Percentiles rank a stretch among this genome's conserved stretches.
Conservation (phyloP, 1,140 invertebrate genomes). For the Drosophila navojoa region DNA sequence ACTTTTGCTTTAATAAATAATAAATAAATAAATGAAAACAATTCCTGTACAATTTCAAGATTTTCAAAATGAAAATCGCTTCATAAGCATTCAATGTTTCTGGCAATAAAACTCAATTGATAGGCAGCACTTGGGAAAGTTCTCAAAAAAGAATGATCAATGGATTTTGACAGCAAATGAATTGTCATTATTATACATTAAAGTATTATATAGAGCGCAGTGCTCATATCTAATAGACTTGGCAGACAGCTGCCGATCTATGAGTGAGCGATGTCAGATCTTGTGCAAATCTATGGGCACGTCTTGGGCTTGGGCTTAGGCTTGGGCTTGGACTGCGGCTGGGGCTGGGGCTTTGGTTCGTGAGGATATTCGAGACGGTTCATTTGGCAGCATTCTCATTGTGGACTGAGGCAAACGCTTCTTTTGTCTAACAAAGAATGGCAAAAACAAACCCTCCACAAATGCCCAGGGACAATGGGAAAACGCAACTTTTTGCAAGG, state of each 20-base stretch:
- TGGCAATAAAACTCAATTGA: too few relatives aligned
- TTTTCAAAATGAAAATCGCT: too few relatives aligned
- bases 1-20: too few relatives aligned
- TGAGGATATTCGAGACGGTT: conserved; percentile 52
- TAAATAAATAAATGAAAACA: too few relatives aligned
- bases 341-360: conserved; percentile 10
- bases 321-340: background rate
- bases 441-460: conserved; percentile 73
- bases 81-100: too few relatives aligned
- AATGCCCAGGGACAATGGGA: conserved; percentile 2
- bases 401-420: conserved; percentile 53
- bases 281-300: conserved; percentile 1
- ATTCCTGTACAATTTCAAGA: too few relatives aligned
- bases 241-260: conserved; percentile 8
- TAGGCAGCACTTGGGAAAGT: too few relatives aligned
- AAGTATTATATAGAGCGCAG: background rate
- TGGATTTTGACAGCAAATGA: background rate
- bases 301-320: conserved; percentile 31
- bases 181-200: background rate
- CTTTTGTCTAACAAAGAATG: conserved; percentile 74
- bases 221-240: background rate
- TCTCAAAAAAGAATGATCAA: background rate
- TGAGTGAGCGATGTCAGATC: conserved; percentile 14
- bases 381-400: conserved; percentile 65
- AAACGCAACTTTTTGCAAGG: conserved; percentile 58